These are phyloP conservation scores for Pseudoatta argentina DNA, from an alignment of 1,140 invertebrate species.

Conservation along the genomic window DNA sequence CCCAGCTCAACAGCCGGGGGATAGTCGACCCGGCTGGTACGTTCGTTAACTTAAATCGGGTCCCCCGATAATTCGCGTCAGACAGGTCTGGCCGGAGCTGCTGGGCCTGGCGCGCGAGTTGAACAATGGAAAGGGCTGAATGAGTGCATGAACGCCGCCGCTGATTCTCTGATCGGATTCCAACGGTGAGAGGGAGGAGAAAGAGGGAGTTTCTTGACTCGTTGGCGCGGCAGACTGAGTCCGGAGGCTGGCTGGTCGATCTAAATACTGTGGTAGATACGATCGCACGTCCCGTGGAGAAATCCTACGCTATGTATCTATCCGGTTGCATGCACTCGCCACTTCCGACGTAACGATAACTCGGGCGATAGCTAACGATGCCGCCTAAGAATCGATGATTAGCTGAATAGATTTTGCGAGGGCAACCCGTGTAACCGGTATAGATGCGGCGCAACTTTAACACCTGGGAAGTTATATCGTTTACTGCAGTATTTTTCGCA, in stretches of 20 bases:
- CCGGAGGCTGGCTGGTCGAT: conserved; percentile 71
- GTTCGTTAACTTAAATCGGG: conserved; percentile 56
- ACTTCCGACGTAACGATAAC: conserved; percentile 41
- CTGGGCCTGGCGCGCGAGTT: background rate
- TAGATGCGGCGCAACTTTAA: background rate
- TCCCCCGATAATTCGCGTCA: conserved; percentile 51
- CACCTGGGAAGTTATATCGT: background rate
- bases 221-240: conserved; percentile 66
- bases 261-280: conserved; percentile 73
- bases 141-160: conserved; percentile 66
- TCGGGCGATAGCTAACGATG: conserved; percentile 42
- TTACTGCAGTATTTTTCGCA: background rate
- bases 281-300: conserved; percentile 59
- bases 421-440: background rate
- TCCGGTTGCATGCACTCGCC: conserved; percentile 55
- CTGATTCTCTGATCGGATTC: conserved; percentile 71
- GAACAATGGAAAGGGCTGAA: conserved; percentile 52
- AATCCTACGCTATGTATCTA: conserved; percentile 56
- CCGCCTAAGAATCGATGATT: conserved; percentile 46
- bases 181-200: conserved; percentile 43
- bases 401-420: conserved; percentile 18
- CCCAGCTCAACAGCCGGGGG: background rate
- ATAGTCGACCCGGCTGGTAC: background rate
- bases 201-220: conserved; percentile 69
- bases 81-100: conserved; percentile 37